Evolutionary conservation across 2,797 vertebrate genomes (phyloP).

Genomic region (Spondyliosoma cantharus): DNA sequence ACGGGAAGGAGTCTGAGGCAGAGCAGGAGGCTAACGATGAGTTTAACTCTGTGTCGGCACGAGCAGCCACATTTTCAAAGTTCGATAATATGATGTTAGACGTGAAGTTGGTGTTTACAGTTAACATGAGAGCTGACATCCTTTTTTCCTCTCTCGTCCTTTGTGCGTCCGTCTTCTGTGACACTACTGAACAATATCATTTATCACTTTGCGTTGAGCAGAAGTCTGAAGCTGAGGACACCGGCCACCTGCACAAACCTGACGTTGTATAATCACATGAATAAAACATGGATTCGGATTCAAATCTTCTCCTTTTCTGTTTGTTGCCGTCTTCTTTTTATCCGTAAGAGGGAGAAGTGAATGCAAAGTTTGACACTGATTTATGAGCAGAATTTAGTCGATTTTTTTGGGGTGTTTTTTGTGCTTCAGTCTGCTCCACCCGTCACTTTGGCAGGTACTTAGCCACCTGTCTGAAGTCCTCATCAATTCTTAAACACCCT

Average conservation of each 20-base stretch:
- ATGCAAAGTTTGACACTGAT: background rate
- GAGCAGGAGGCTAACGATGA: background rate
- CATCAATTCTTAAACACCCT: background rate
- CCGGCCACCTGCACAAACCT: constrained; percentile 5
- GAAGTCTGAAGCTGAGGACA: background rate
- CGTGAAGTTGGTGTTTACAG: too few species aligned
- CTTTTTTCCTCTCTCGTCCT: background rate
- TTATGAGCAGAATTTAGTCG: background rate
- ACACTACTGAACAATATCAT: background rate
- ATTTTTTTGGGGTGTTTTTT: too few species aligned
- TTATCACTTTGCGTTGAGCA: constrained; percentile 20
- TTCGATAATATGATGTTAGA: background rate
- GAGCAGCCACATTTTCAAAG: too few species aligned
- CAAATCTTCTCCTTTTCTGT: background rate
- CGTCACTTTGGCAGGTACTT: background rate
- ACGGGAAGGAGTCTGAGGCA: background rate
- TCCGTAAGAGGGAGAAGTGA: background rate
- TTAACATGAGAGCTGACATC: background rate
- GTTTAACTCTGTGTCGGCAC: too few species aligned
- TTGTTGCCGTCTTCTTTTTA: background rate
- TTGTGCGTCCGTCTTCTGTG: background rate
- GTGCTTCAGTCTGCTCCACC: background rate
- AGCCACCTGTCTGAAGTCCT: background rate
- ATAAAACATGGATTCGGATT: background rate
- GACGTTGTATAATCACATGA: background rate